These are phyloP conservation scores for Zosterops borbonicus DNA, from an alignment of 2,113 vertebrate genomes.

Conservation along the genomic window DNA sequence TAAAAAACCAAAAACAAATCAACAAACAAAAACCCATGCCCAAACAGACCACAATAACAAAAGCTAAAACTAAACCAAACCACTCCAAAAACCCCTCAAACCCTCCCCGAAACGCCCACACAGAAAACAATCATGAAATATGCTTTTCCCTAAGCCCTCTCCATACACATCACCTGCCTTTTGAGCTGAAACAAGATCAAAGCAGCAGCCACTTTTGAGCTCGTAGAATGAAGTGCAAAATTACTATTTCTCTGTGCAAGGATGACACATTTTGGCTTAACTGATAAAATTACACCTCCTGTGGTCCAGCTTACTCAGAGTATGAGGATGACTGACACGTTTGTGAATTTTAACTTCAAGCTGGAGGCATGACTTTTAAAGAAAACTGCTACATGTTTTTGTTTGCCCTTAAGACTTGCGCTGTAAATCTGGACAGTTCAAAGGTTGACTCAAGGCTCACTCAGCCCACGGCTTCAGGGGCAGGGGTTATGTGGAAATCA, in stretches of 20 bases:
- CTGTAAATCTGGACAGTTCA: background rate
- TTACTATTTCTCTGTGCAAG: background rate
- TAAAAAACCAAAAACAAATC: background rate
- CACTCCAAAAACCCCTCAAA: background rate
- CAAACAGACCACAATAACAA: background rate
- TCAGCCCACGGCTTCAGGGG: background rate
- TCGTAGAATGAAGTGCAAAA: background rate
- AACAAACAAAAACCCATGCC: background rate
- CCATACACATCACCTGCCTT: background rate
- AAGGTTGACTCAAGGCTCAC: background rate
- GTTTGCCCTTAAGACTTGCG: background rate
- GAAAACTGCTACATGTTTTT: background rate
- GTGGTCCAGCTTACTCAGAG: background rate
- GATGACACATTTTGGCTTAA: background rate
- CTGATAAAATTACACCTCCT: background rate
- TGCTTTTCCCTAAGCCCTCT: background rate
- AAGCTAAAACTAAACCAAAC: background rate
- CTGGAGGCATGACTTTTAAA: background rate
- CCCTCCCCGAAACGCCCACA: background rate
- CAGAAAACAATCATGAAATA: background rate
- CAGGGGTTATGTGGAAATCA: background rate
- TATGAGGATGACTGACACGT: fast-evolving
- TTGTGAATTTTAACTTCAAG: background rate
- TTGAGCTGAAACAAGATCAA: background rate
- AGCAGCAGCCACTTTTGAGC: background rate